Base-by-base conservation (phyloP, 2,888 invertebrate genomes). In the Drosophila birchii region DNA sequence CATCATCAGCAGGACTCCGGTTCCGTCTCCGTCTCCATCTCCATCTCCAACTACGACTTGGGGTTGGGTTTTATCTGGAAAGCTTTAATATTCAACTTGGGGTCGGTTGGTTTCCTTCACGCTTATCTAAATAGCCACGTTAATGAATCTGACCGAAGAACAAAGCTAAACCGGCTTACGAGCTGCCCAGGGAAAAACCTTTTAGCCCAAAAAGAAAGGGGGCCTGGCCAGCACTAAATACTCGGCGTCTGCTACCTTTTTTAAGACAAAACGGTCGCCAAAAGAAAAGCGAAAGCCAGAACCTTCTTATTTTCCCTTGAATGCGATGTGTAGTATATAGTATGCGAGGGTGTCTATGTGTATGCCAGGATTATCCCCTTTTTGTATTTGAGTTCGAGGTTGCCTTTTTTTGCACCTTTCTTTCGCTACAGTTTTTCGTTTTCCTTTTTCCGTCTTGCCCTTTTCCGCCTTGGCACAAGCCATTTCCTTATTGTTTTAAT, bases 401-500 rank as follows among this genome's bases (percentile, higher is more conserved):
- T 85, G 78, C 76, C 82, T 76, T 76, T 76, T 81, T 75, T 80
- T 81, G 77, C 76, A 76, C 82, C 79, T 89, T 83, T 74, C 74
- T 76, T 70, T 57, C 66, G 64, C 66, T 44, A 64, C 66, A 54
- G 66, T 67, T 66, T 67, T 53, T 53, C 51, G 51, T 34, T 20
- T 34, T 43, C 45, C 49, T 14, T 51, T 49, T 51, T 29, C 47
- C 49, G 51, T 60, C 51, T 58, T 59, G 36, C 39, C 47, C 44
- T 59, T 64, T 68, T 68, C 61, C 41, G 57, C 62, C 62, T 44
- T 59, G 72, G 78, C 73, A 78, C 81, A 79, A 90, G 80, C 90
- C 90, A 89, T 90, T 90, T 88, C 86, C 88, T 89, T 90, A 89
- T 89, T 89, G 87, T 90, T 90, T 90, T 90, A 90, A 90, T 90